Conservation (phyloP, 2,797 vertebrate species). For the Lagorchestes hirsutus region DNA sequence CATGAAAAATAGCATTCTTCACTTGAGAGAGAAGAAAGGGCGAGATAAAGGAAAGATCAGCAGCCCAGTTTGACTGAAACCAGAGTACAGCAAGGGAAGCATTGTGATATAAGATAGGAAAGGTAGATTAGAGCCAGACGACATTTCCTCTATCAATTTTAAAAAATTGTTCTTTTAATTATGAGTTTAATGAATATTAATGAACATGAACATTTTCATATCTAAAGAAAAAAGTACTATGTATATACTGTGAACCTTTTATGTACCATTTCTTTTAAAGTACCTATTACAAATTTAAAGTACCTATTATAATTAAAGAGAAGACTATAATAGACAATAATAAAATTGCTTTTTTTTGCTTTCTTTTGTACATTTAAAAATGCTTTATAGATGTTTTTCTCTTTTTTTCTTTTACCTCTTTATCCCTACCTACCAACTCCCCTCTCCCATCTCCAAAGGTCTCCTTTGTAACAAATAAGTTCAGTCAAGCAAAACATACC, state of each 20-base stretch:
- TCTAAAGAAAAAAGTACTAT: neutral
- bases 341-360: neutral
- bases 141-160: neutral
- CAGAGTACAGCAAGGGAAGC: neutral
- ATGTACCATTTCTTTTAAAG: neutral
- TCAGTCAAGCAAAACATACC: neutral
- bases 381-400: neutral
- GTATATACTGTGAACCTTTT: neutral
- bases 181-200: neutral
- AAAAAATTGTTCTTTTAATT: neutral
- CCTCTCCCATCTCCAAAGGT: neutral
- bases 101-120: neutral
- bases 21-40: neutral
- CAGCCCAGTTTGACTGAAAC: neutral
- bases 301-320: neutral
- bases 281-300: neutral
- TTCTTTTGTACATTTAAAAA: neutral
- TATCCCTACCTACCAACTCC: neutral
- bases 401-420: neutral
- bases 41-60: neutral
- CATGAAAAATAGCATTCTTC: neutral
- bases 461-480: neutral
- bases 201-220: neutral
- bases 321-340: no score
- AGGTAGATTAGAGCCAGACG: neutral